Evolutionary conservation across 1,140 invertebrate species (phyloP).

Genomic region (Wasmannia auropunctata): DNA sequence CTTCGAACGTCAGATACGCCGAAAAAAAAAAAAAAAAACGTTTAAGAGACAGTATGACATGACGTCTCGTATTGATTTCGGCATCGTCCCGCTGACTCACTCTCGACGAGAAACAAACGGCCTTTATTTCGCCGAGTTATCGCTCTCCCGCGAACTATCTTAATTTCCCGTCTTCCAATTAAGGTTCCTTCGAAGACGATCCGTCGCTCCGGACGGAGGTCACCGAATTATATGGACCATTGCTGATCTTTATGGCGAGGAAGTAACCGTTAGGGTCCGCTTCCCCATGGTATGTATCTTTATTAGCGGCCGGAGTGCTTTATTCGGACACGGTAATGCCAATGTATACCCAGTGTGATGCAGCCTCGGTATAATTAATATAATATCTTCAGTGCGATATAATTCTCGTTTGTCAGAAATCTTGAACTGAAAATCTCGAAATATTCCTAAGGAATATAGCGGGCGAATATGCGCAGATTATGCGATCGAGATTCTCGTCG

Average conservation of each 20-base stretch:
- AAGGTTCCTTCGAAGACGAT: slow-evolving; percentile 65
- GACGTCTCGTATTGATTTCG: slow-evolving; percentile 55
- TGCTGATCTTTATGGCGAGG: slow-evolving; percentile 72
- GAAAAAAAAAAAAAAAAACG: too few species aligned
- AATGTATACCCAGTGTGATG: neutral
- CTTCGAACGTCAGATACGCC: neutral
- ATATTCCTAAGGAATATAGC: neutral
- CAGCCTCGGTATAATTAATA: slow-evolving; percentile 32
- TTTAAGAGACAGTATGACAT: slow-evolving; percentile 14
- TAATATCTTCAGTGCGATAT: slow-evolving; percentile 8
- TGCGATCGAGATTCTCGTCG: neutral
- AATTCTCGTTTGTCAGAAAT: neutral
- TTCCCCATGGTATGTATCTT: slow-evolving; percentile 66
- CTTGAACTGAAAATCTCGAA: neutral
- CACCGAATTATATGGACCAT: slow-evolving; percentile 73
- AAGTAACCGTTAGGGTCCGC: slow-evolving; percentile 40
- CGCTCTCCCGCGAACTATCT: slow-evolving; percentile 61
- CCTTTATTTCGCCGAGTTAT: slow-evolving; percentile 65
- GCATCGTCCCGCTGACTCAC: slow-evolving; percentile 58
- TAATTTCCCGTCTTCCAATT: slow-evolving; percentile 73
- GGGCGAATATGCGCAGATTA: neutral
- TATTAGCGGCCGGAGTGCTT: slow-evolving; percentile 64
- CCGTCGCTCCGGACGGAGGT: slow-evolving; percentile 8
- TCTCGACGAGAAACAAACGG: slow-evolving; percentile 62
- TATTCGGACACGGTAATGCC: slow-evolving; percentile 48